These are phyloP conservation scores for Argynnis bischoffii DNA, from an alignment of 2,888 invertebrate genomes.

Conservation along the genomic window DNA sequence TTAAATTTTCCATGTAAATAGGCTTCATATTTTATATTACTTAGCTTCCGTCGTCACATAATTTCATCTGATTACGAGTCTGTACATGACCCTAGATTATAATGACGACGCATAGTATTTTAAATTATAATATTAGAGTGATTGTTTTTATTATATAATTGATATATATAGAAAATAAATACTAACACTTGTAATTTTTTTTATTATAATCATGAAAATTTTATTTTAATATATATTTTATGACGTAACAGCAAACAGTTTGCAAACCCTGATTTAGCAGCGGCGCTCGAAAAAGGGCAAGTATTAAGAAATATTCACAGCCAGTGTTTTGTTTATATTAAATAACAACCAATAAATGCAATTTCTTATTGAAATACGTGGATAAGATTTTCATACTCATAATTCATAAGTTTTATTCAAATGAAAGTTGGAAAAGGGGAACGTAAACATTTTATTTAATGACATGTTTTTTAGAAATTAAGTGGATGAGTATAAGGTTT, in stretches of 20 bases:
- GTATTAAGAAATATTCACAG: slow-evolving; percentile 39
- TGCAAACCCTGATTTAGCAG: slow-evolving; percentile 35
- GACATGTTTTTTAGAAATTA: slow-evolving; percentile 4
- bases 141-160: no score
- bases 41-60: slow-evolving; percentile 20
- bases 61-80: slow-evolving; percentile 11
- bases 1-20: slow-evolving; percentile 31
- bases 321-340: slow-evolving; percentile 39
- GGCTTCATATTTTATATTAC: slow-evolving; percentile 16
- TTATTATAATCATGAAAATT: no score
- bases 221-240: not conserved
- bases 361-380: slow-evolving; percentile 33
- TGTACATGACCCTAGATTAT: not conserved
- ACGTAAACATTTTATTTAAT: slow-evolving; percentile 16
- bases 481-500: slow-evolving; percentile 13
- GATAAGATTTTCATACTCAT: slow-evolving; percentile 24
- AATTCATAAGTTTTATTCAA: slow-evolving; percentile 21
- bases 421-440: not conserved
- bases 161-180: no score
- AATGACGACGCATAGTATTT: no score
- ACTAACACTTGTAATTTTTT: no score
- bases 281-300: slow-evolving; percentile 39
- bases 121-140: no score
- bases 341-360: slow-evolving; percentile 37
- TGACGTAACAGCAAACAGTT: slow-evolving; percentile 23